These are phyloP conservation scores for Corythornis vintsioides DNA, from an alignment of 2,113 vertebrate genomes.

Conservation along the genomic window DNA sequence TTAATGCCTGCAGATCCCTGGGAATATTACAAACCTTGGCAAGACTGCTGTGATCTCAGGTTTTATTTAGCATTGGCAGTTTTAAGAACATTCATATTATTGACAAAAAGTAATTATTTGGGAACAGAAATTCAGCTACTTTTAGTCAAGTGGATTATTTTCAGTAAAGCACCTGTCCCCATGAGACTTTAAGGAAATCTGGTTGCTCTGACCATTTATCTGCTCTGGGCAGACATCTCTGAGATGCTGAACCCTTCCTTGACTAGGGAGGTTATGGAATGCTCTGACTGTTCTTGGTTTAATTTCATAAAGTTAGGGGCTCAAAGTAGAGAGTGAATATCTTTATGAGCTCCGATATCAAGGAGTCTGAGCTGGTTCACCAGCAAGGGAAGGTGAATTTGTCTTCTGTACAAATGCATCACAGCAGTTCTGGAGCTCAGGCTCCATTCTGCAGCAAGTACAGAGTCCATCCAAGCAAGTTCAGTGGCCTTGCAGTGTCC, in stretches of 20 bases:
- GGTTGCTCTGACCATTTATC: neutral
- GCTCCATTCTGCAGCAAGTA: neutral
- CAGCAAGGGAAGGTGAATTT: neutral
- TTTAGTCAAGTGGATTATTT: neutral
- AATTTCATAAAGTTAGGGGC: neutral
- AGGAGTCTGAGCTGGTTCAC: neutral
- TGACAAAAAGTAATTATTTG: neutral
- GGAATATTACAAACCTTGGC: neutral
- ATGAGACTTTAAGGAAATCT: neutral
- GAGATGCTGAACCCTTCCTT: neutral
- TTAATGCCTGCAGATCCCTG: neutral
- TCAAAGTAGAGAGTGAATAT: neutral
- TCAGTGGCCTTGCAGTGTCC: neutral
- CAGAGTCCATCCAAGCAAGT: neutral
- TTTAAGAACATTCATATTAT: neutral
- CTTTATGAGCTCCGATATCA: neutral
- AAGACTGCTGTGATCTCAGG: neutral
- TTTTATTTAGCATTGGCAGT: neutral
- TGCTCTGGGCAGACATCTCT: neutral
- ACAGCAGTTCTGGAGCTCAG: accelerated
- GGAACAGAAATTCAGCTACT: neutral
- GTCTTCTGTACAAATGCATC: neutral
- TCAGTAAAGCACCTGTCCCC: neutral
- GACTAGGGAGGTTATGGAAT: neutral
- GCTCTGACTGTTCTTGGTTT: neutral